Percentiles rank a stretch among this genome's conserved stretches.
Evolutionary conservation across 2,888 invertebrate species (phyloP).

Genomic region (Eupithecia subumbrata): DNA sequence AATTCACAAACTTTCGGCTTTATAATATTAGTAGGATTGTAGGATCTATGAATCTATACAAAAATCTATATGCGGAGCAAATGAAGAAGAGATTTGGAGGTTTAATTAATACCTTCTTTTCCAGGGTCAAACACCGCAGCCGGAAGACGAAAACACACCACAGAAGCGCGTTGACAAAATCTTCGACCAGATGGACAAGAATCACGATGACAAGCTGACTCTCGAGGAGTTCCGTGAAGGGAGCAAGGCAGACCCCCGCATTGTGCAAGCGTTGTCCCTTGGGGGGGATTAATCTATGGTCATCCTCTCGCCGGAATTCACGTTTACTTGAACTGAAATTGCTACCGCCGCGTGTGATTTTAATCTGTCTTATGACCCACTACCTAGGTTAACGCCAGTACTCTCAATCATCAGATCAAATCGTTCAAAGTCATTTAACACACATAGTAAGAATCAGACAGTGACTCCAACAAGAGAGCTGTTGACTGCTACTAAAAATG

Average conservation of each 20-base stretch:
- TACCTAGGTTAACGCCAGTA: too few species aligned
- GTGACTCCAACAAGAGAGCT: too few species aligned
- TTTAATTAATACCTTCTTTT: conserved; percentile 40
- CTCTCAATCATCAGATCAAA: too few species aligned
- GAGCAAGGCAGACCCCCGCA: conserved; percentile 98
- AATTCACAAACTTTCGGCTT: too few species aligned
- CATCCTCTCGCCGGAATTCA: conserved; percentile 81
- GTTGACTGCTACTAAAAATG: too few species aligned
- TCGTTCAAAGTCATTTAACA: too few species aligned
- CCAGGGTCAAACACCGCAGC: conserved; percentile 95
- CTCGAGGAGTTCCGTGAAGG: conserved; percentile 98
- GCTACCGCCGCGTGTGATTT: conserved; percentile 4
- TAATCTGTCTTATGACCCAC: not conserved
- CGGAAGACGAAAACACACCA: conserved; percentile 95
- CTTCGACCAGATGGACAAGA: conserved; percentile 99
- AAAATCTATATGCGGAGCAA: not conserved
- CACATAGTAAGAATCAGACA: too few species aligned
- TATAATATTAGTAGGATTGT: too few species aligned
- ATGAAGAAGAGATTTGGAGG: too few species aligned
- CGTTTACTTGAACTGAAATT: conserved; percentile 64
- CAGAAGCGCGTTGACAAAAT: conserved; percentile 99
- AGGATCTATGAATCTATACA: not conserved
- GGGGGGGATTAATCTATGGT: conserved; percentile 88
- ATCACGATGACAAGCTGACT: conserved; percentile 97
- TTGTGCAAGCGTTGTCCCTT: conserved; percentile 96